Evolutionary conservation across 2,113 vertebrate species (phyloP).

Genomic region (Eulemur macaco): DNA sequence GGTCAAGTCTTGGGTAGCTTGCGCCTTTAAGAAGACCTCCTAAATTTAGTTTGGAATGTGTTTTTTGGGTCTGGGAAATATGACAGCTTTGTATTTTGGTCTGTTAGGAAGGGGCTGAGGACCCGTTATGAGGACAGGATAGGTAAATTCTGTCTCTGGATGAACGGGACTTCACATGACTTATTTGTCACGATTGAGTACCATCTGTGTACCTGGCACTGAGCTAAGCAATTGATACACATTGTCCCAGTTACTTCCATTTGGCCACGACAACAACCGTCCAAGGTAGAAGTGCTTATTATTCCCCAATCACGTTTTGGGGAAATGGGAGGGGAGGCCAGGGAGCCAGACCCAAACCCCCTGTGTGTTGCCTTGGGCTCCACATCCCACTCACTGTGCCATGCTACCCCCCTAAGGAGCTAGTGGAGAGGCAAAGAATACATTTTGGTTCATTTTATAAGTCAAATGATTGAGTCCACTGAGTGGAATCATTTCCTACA

Average conservation of each 20-base stretch:
- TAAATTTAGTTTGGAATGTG: not conserved
- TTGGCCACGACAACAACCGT: rapidly evolving
- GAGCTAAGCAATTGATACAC: rapidly evolving
- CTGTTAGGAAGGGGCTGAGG: not conserved
- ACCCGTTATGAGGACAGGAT: no score
- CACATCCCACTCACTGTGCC: not conserved
- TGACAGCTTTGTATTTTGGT: not conserved
- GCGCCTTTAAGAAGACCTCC: not conserved
- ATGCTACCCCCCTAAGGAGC: not conserved
- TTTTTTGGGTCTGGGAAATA: not conserved
- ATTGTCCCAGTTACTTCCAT: not conserved
- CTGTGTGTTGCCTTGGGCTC: not conserved
- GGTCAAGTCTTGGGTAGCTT: not conserved
- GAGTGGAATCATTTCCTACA: not conserved
- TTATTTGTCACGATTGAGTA: not conserved
- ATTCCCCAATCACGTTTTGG: no score
- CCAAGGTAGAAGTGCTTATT: rapidly evolving
- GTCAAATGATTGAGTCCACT: rapidly evolving
- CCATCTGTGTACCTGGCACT: rapidly evolving
- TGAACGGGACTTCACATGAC: rapidly evolving
- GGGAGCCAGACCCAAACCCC: not conserved
- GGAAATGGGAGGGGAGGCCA: no score
- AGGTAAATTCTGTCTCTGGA: not conserved
- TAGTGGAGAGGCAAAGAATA: not conserved
- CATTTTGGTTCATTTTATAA: not conserved